Base-by-base conservation (phyloP, 2,797 vertebrate species). In the Poecilia wingei region DNA sequence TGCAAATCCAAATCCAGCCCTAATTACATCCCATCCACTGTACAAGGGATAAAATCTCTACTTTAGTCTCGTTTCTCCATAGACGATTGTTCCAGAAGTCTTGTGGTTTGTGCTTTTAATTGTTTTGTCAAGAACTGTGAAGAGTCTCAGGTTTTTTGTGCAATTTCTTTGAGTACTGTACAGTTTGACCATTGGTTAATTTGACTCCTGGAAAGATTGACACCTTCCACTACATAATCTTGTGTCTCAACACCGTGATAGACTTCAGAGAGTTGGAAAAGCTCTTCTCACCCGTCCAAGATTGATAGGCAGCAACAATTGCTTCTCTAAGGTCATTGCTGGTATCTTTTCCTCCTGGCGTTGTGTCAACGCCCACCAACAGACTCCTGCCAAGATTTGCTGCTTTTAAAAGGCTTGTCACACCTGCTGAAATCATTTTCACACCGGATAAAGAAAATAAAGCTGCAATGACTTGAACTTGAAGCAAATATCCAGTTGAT, bases 401-500 rank as follows among this genome's bases (percentile, higher is more conserved):
- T 28, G 41, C 41, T 28, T 45, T 16, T 28, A 45, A 46, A 45
- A 70, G 39, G 25, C 4, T 28, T 70, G 25, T 70, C 68, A n/a
- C 68, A 70, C 68, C 41, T 28, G 12, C 41, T 46, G 25, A 70
- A 70, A 75, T 79, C 14, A 77, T 88, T 77, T 87, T 87, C 77
- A 78, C 84, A 81, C 80, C 82, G 76, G 28, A 72, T 78, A 89
- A 83, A 61, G 14, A 46, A 28, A 61, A 61, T 46, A 14, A 1
- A 64, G 74, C 28, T 28, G 45, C 28, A 45, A 45, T 28, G 68
- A 43, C 53, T 20, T 59, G 76, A 87, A 87, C 82, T 14, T 36
- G 73, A 82, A 79, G 82, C 74, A 79, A 76, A 87, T 57, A 88
- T 86, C 76, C 75, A 83, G 85, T 76, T 87, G 86, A 89, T 83